Evolutionary conservation across 2,888 invertebrate genomes (phyloP), one percentile per base, ranked within the genome.

Genomic region (Drosophila borborema): DNA sequence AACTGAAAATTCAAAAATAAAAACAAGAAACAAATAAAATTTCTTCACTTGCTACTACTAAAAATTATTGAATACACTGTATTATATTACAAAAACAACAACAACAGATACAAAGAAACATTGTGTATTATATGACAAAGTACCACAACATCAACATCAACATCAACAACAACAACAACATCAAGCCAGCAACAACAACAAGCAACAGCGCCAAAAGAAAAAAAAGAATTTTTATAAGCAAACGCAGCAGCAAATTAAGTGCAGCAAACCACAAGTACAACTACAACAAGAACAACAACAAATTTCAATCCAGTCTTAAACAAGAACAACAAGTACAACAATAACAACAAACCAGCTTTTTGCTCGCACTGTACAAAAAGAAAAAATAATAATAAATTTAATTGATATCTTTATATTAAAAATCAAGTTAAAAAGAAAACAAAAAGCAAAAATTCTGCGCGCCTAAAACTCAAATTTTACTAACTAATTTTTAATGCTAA

Each of bases 111-210:
- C 78, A 78, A 77, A 74, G 41, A 68, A 65, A 77, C 89, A 81
- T 85, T 80, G 68, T 86, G 83, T 81, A 88, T 77, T 80, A 79
- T 83, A 85, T 67, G 67, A 86, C 77, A 77, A 89, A 70, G 63
- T 61, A 82, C 77, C 77, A 86, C 79, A 73, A 87, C 76, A 72
- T 79, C 53, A 36, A 54, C 72, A 73, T 12, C 36, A 41, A n/a
- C 36, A 40, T 16, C 40, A 20, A 74, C 71, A 70, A 70, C 59
- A 76, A 28, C 31, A 51, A 51, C 51, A 73, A 86, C 76, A 72
- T 80, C 53, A 34, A 53, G 79, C 77, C 75, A 77, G 74, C 53
- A 36, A 54, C 72, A 74, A 74, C 71, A 70, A 72, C 60, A 76
- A 51, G 48, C 51, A 51, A 51, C 51, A 73, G 86, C 76, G 48